Evolutionary conservation across 2,113 vertebrate species (phyloP).

Genomic region (Scalopus aquaticus): DNA sequence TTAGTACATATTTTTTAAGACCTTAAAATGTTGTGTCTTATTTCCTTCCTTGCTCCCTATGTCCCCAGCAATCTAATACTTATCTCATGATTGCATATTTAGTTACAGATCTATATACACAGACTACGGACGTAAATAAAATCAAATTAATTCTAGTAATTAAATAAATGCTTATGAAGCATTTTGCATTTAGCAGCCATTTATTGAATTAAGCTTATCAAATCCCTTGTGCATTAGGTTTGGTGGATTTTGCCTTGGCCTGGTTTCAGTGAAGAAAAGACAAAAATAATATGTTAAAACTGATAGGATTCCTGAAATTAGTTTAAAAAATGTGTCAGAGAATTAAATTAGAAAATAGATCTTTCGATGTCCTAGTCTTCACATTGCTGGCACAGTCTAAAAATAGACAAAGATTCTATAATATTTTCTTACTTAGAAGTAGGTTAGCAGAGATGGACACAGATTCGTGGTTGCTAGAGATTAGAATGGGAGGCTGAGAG

Average conservation of each 20-base stretch:
- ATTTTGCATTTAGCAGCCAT: slow-evolving; percentile 26
- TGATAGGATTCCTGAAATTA: slow-evolving; percentile 58
- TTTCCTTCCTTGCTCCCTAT: background rate
- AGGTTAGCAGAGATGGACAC: background rate
- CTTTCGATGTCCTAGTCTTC: slow-evolving; percentile 20
- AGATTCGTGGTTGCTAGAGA: background rate
- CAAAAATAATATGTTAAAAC: slow-evolving; percentile 12
- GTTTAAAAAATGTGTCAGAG: slow-evolving; percentile 45
- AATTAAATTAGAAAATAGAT: slow-evolving; percentile 50
- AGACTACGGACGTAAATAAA: slow-evolving; percentile 41
- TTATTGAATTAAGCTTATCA: slow-evolving; percentile 68
- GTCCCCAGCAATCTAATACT: background rate
- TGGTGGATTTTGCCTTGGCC: background rate
- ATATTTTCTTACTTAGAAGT: background rate
- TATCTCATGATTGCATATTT: slow-evolving; percentile 1
- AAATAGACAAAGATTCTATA: slow-evolving; percentile 39
- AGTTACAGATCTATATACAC: background rate
- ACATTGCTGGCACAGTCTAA: background rate
- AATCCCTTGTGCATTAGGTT: background rate
- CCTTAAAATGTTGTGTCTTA: background rate
- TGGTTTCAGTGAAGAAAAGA: slow-evolving; percentile 21
- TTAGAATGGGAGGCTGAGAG: background rate
- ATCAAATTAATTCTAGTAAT: slow-evolving; percentile 58
- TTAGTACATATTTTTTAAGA: background rate
- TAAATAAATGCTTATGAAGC: slow-evolving; percentile 56